These are phyloP conservation scores for Acipenser ruthenus DNA, from an alignment of 2,797 vertebrate species.

Conservation along the genomic window DNA sequence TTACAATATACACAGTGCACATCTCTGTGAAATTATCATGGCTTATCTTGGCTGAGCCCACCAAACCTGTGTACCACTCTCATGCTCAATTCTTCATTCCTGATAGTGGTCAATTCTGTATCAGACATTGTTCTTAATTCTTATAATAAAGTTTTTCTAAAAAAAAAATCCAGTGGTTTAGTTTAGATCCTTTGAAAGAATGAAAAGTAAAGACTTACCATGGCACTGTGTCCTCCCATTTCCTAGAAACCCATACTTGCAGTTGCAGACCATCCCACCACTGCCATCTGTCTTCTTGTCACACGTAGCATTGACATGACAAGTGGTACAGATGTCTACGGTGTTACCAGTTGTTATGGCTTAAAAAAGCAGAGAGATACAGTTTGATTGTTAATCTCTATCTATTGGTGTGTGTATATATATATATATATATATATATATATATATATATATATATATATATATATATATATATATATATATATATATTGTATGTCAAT, in stretches of 20 bases:
- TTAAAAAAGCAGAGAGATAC: conserved; percentile 16
- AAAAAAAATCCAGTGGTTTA: too few relatives aligned
- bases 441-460: background rate
- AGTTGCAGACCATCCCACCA: conserved; percentile 75
- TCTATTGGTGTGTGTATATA: background rate
- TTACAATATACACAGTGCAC: too few relatives aligned
- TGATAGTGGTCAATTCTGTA: too few relatives aligned
- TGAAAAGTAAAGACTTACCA: conserved; percentile 50
- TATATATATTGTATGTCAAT: too few relatives aligned
- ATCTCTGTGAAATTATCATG: too few relatives aligned
- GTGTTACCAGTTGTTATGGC: conserved; percentile 18
- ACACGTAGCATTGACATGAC: conserved; percentile 78
- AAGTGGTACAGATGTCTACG: conserved; percentile 68
- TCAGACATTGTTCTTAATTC: too few relatives aligned
- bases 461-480: background rate
- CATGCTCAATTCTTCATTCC: too few relatives aligned
- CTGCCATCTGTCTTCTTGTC: conserved; percentile 57
- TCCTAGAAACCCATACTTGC: conserved; percentile 86
- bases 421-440: background rate
- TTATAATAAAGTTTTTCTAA: too few relatives aligned
- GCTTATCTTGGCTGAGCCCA: too few relatives aligned
- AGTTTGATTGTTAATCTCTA: background rate
- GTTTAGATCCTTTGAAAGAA: too few relatives aligned
- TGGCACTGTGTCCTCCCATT: conserved; percentile 77
- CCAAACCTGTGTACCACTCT: too few relatives aligned